phyloP scores from a whole-genome alignment of 1,140 invertebrate species.

The Teleogryllus occipitalis region DNA sequence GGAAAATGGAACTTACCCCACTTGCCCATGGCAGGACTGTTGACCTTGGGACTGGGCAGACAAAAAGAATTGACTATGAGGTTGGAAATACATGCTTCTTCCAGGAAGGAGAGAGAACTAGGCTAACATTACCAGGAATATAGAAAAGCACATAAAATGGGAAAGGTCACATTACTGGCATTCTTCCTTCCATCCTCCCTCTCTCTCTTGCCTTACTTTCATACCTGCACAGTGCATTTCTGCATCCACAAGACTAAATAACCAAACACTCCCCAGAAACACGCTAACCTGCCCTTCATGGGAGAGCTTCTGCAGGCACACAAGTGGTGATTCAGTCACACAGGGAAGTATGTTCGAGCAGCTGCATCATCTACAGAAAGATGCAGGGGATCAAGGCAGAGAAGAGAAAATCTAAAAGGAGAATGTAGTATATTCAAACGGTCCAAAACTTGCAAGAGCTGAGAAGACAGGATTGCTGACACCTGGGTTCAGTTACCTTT shows the following conservation, averaged over 20 bases:
- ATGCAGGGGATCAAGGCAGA: constrained; percentile 3
- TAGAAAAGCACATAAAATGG: not conserved
- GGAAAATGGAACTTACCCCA: not conserved
- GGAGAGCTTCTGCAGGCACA: not conserved
- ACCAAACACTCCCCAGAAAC: too few relatives aligned
- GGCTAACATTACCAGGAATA: not conserved
- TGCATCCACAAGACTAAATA: too few relatives aligned
- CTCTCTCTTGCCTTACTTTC: not conserved
- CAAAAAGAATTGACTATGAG: not conserved
- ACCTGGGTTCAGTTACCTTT: constrained; percentile 65
- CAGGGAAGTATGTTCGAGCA: not conserved
- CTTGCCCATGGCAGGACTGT: not conserved
- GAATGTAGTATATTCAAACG: not conserved
- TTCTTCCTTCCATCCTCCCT: not conserved
- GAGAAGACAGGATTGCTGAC: not conserved
- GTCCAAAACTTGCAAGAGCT: constrained; percentile 3
- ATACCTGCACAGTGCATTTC: not conserved
- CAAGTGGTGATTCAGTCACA: not conserved
- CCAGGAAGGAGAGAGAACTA: not conserved
- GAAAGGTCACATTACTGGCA: not conserved
- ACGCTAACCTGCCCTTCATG: not conserved
- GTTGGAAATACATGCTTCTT: not conserved
- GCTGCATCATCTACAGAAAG: not conserved
- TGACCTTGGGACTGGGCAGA: not conserved
- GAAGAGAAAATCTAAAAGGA: constrained; percentile 8